phyloP scores from a whole-genome alignment of 2,888 invertebrate genomes.

The Aleiodes leptofemur region DNA sequence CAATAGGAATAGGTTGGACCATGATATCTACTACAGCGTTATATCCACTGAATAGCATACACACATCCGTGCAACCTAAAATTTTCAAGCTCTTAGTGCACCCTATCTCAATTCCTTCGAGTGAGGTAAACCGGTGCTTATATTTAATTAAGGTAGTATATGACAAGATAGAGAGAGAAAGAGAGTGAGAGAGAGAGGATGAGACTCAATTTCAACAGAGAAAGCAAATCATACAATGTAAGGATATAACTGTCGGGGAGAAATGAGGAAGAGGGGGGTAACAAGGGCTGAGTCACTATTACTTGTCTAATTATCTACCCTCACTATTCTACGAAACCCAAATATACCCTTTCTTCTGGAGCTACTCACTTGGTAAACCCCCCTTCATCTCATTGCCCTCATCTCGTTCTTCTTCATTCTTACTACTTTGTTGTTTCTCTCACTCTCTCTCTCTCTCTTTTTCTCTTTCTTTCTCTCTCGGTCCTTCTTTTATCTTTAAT shows the following conservation, averaged over 20 bases:
- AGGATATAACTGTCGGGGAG: constrained; percentile 39
- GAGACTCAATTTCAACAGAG: constrained; percentile 40
- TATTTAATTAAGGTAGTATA: constrained; percentile 71
- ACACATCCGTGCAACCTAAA: constrained; percentile 34
- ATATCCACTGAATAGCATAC: constrained; percentile 28
- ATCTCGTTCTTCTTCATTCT: constrained; percentile 10
- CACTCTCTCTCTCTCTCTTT: constrained; percentile 24
- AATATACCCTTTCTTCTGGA: constrained; percentile 52
- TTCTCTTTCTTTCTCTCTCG: constrained; percentile 28
- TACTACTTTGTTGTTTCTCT: constrained; percentile 36
- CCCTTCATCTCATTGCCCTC: constrained; percentile 2
- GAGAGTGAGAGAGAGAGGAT: constrained; percentile 44
- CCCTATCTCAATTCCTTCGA: constrained; percentile 44
- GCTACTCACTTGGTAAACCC: constrained; percentile 44
- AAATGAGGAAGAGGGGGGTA: constrained; percentile 49
- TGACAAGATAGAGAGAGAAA: constrained; percentile 55
- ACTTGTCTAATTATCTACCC: constrained; percentile 72
- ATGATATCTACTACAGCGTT: constrained; percentile 30
- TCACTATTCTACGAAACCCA: constrained; percentile 49
- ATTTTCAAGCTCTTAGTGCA: constrained; percentile 35
- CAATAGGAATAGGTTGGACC: constrained; percentile 53
- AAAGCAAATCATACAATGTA: constrained; percentile 32
- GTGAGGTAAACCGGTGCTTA: constrained; percentile 68
- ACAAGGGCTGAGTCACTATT: constrained; percentile 61
- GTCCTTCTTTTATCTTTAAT: constrained; percentile 42